Evolutionary conservation across 2,888 invertebrate genomes (phyloP), one percentile per base, ranked within the genome.

Genomic region (Ennomos erosarius): DNA sequence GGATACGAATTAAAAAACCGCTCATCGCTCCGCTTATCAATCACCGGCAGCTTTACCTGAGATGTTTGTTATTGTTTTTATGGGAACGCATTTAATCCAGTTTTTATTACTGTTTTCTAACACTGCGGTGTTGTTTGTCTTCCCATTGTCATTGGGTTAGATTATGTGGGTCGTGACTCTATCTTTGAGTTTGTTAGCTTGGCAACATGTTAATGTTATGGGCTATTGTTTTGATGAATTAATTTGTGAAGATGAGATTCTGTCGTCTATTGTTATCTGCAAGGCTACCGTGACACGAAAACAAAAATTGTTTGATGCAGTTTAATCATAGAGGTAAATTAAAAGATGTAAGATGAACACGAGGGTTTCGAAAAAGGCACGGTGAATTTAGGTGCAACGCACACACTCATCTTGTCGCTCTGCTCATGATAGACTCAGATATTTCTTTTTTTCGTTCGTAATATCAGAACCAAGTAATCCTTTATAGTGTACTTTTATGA

Each of bases 21-120:
- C 40, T 10, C n/a, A 26, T 49, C 59, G 59, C 49, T 12, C 9
- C 54, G 39, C 59, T 49, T 36, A 10, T 54, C 4, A 35, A 1
- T 12, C 9, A 26, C 26, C 34, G 40, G 1, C 12, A 8, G 3
- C 36, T 39, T 26, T 2, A 35, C 36, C 39, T 39, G 50, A 55
- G 59, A 55, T 57, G 64, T 67, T 56, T 60, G 61, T 63, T 65
- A 67, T 63, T 67, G 67, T 67, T 59, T 65, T 62, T 63, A 67
- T 67, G 63, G 55, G 67, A 65, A 63, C 59, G 46, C 55, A 48
- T 62, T 57, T 62, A 59, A 63, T 67, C 61, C 57, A 44, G 63
- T 65, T 65, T 50, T 55, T 65, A 52, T 52, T 46, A 50, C 55
- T 55, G 58, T 67, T 62, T 54, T 64, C 62, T 55, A 64, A 57